A percentile compares a stretch with the other conserved stretches of the same genome.
Conservation (phyloP, 1,140 invertebrate species). For the Anoplophora glabripennis region DNA sequence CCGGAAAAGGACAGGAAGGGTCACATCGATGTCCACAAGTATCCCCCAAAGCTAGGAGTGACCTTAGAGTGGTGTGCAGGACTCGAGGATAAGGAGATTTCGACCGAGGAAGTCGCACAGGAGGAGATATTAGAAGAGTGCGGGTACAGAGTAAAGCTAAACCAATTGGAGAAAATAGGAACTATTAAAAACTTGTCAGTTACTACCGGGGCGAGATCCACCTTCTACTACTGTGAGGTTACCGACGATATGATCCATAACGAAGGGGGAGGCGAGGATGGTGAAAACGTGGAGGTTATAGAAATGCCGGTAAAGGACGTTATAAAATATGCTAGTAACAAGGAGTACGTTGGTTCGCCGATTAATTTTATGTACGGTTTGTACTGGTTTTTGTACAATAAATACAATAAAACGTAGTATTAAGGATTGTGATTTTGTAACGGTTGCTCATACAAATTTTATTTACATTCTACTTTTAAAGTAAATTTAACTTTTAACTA, state of each 20-base stretch:
- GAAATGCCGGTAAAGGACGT: conserved; percentile 77
- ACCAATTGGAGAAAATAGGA: conserved; percentile 58
- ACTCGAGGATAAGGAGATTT: conserved; percentile 83
- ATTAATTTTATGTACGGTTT: conserved; percentile 79
- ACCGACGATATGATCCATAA: conserved; percentile 81
- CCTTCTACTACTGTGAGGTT: conserved; percentile 88
- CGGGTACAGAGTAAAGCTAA: conserved; percentile 80
- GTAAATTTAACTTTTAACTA: too few species aligned
- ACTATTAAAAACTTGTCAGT: conserved; percentile 75
- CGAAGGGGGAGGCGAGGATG: conserved; percentile 52
- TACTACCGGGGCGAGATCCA: conserved; percentile 68
- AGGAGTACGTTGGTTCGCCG: conserved; percentile 62
- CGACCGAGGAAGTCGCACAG: conserved; percentile 74
- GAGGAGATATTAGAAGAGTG: conserved; percentile 93
- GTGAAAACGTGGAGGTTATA: conserved; percentile 71
- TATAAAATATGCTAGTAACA: conserved; percentile 63
- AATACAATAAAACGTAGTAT: conserved; percentile 22
- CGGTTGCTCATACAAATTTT: too few species aligned
- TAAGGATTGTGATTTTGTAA: too few species aligned
- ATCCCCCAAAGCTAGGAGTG: conserved; percentile 70
- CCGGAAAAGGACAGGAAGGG: conserved; percentile 52
- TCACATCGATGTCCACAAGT: conserved; percentile 66
- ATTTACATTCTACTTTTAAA: too few species aligned
- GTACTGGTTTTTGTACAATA: conserved; percentile 72
- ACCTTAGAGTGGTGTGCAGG: conserved; percentile 93